Evolutionary conservation across 2,797 vertebrate genomes (phyloP).

Genomic region (Scolopax bukidnonensis): DNA sequence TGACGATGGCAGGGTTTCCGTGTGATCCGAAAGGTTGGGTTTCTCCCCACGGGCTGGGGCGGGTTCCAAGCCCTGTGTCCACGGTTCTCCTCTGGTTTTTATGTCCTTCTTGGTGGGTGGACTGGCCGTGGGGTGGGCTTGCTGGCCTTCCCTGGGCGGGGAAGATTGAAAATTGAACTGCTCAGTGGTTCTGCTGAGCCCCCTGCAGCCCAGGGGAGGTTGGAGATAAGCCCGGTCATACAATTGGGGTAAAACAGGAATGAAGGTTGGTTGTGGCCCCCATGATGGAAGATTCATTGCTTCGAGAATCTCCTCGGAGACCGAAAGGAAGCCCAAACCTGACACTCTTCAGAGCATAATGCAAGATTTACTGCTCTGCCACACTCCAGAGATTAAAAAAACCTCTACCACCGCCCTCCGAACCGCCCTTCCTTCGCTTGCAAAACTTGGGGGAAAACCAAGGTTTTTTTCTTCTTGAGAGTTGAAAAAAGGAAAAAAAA

Average conservation of each 20-base stretch:
- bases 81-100: background rate
- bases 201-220: background rate
- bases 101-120: background rate
- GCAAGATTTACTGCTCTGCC: slow-evolving; percentile 50
- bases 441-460: background rate
- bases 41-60: background rate
- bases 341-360: slow-evolving; percentile 2
- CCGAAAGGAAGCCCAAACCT: background rate
- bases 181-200: background rate
- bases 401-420: background rate
- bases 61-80: background rate
- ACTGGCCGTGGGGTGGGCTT: background rate
- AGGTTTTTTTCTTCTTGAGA: background rate
- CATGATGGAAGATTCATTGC: background rate
- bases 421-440: background rate
- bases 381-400: slow-evolving; percentile 18
- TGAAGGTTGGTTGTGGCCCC: slow-evolving; percentile 9
- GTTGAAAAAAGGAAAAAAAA: background rate
- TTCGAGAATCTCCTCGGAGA: slow-evolving; percentile 31
- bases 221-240: background rate
- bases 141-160: background rate
- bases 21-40: slow-evolving; percentile 19
- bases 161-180: background rate
- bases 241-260: background rate
- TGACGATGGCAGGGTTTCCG: slow-evolving; percentile 49